Base-by-base conservation (phyloP, 2,888 invertebrate genomes). In the Papilio elwesi region DNA sequence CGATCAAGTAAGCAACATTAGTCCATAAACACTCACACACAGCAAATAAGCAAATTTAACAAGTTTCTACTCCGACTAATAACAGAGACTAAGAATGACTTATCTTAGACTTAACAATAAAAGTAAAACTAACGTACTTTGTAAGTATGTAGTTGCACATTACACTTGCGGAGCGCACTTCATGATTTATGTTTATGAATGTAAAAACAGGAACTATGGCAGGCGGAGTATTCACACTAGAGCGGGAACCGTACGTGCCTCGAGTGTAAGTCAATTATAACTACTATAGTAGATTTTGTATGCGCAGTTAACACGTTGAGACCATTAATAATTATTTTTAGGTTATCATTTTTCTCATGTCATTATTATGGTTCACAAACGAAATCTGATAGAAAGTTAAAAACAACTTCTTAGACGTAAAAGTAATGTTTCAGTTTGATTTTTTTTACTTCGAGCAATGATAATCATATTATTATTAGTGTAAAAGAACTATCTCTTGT, bases 111-210 rank as follows among this genome's bases (percentile, higher is more conserved):
- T n/a, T n/a, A 38, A 55, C 26, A 65, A 65, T 36, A 65, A 49
- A 49, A 49, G n/a, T 49, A 49, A 51, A 49, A n/a, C 49, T 51
- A 9, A 13, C 13, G n/a, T 43, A 69, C 52, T 69, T 69, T 63
- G 69, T 43, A 38, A 52, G 11, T 26, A 11, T 64, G 53, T 16
- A n/a, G 47, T 16, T 36, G 36, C 26, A 70, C 70, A 55, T 64
- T 47, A 53, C 11, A 47, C 53, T 48, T 36, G 43, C 53, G 47
- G 53, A 57, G 48, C 26, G 13, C 57, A 48, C 15, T 47, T 69
- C 69, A 62, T 64, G 70, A 70, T 64, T 70, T 70, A 64, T 64
- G 55, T 43, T 52, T 64, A 36, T 70, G 64, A 70, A 70, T 48
- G 47, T 53, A 64, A 64, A 63, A 64, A 64, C 53, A 53, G 16